phyloP scores from a whole-genome alignment of 2,888 invertebrate genomes.

The Erebia ligea region DNA sequence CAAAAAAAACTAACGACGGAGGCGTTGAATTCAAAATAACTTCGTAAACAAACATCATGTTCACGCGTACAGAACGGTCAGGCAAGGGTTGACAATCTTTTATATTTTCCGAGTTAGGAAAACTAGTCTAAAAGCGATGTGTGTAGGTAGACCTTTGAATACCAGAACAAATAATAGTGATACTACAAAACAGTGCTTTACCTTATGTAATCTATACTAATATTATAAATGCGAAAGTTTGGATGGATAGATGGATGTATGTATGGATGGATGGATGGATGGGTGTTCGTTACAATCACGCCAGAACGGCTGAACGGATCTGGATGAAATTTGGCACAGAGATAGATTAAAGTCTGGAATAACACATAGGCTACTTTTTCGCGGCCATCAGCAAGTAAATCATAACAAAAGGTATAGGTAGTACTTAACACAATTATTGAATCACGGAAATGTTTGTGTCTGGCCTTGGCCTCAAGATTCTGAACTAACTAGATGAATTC shows the following conservation, averaged over 20 bases:
- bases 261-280: too few relatives aligned
- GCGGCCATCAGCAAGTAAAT: too few relatives aligned
- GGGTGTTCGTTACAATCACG: too few relatives aligned
- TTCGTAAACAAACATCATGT: conserved; percentile 62
- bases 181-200: background rate
- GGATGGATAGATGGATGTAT: too few relatives aligned
- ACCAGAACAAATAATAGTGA: background rate
- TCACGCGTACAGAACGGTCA: conserved; percentile 51
- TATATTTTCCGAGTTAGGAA: background rate
- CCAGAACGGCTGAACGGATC: too few relatives aligned
- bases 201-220: too few relatives aligned
- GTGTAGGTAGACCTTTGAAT: background rate
- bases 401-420: background rate
- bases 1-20: conserved; percentile 45
- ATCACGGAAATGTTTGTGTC: background rate
- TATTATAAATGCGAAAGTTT: too few relatives aligned
- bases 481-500: too few relatives aligned
- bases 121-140: background rate
- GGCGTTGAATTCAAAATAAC: conserved; percentile 64
- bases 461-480: background rate
- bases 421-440: background rate
- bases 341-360: too few relatives aligned
- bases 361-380: too few relatives aligned
- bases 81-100: conserved; percentile 44
- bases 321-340: too few relatives aligned